Conservation (phyloP, 1,140 invertebrate genomes). For the Campodea augens region DNA sequence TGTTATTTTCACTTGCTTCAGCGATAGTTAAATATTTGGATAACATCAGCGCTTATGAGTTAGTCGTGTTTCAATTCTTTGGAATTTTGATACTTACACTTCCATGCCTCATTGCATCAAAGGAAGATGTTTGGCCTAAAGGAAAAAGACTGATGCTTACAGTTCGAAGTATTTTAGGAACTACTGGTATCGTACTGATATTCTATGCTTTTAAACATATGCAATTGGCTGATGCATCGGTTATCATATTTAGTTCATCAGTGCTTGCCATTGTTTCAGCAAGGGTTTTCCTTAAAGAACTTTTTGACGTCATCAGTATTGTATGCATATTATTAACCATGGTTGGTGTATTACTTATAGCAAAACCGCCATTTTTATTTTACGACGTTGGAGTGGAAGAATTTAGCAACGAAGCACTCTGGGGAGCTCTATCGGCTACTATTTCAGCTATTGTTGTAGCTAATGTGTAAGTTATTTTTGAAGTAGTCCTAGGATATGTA, state of each 20-base stretch:
- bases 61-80: conserved; percentile 60
- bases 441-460: too few species aligned
- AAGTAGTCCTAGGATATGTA: too few species aligned
- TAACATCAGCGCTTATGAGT: conserved; percentile 62
- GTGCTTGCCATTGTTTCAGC: conserved; percentile 86
- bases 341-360: conserved; percentile 69
- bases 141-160: conserved; percentile 34
- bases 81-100: conserved; percentile 65
- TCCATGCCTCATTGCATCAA: conserved; percentile 57
- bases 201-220: conserved; percentile 78
- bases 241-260: conserved; percentile 75
- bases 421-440: too few species aligned
- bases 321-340: conserved; percentile 62
- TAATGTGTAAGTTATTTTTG: too few species aligned
- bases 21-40: conserved; percentile 71
- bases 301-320: conserved; percentile 65
- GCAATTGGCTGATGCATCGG: conserved; percentile 72
- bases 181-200: conserved; percentile 63
- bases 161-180: conserved; percentile 62
- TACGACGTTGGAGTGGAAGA: too few species aligned
- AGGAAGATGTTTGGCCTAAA: conserved; percentile 33
- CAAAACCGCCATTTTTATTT: conserved; percentile 33
- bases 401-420: too few species aligned
- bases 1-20: conserved; percentile 73
- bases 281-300: conserved; percentile 68